These are phyloP conservation scores for Eurypyga helias DNA, from an alignment of 2,113 vertebrate species.

Conservation along the genomic window DNA sequence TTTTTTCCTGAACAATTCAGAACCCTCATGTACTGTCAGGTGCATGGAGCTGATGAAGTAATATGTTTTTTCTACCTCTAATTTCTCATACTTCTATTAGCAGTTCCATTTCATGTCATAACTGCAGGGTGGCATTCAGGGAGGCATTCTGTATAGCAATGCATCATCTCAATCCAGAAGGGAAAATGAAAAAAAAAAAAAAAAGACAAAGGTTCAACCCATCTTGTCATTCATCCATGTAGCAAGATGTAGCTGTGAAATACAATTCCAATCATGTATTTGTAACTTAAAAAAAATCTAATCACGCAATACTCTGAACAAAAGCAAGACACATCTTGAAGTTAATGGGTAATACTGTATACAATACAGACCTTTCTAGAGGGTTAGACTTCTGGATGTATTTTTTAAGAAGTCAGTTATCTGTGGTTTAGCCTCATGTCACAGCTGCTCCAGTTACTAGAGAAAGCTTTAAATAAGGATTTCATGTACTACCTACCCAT, in stretches of 20 bases:
- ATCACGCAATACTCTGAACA: constrained; percentile 33
- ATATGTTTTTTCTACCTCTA: constrained; percentile 39
- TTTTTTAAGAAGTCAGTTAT: constrained; percentile 60
- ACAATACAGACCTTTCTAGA: constrained; percentile 58
- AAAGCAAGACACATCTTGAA: constrained; percentile 51
- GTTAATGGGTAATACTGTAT: constrained; percentile 48
- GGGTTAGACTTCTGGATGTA: constrained; percentile 56
- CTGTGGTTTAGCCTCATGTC: constrained; percentile 60
- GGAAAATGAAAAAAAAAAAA: constrained; percentile 1
- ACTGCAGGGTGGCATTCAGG: constrained; percentile 45
- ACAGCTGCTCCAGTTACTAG: constrained; percentile 49
- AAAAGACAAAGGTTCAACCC: constrained; percentile 33
- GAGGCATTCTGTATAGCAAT: constrained; percentile 40
- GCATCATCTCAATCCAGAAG: constrained; percentile 42
- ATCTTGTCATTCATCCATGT: constrained; percentile 41
- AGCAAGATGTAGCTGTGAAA: constrained; percentile 45
- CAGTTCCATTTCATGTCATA: constrained; percentile 63
- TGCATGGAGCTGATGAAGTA: not conserved
- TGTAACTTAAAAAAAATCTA: constrained; percentile 39
- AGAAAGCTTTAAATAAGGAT: constrained; percentile 65
- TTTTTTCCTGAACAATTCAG: constrained; percentile 2
- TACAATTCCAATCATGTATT: constrained; percentile 49
- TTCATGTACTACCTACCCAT: constrained; percentile 51
- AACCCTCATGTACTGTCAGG: not conserved
- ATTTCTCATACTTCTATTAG: constrained; percentile 52